Evolutionary conservation across 2,888 invertebrate genomes (phyloP), one percentile per base, ranked within the genome.

Genomic region (Apamea monoglypha): DNA sequence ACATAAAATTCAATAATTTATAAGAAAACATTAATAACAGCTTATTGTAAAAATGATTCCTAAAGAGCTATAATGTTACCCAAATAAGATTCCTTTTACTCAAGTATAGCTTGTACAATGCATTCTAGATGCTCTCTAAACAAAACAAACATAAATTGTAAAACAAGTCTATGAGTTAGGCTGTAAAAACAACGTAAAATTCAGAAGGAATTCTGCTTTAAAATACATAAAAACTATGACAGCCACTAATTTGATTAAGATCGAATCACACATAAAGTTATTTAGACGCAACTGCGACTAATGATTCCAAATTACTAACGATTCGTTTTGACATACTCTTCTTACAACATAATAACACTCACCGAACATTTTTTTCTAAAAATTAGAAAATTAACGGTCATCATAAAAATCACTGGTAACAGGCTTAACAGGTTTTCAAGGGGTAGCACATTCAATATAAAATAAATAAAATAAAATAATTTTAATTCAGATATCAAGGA

Each of bases 311-410:
- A 67, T 84, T 68, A 29, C 53, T 71, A 0, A 77, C 4, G 18
- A 53, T 86, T 56, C 74, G n/a, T 44, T 59, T 59, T 7, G 77
- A 82, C 40, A 82, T 59, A 47, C 40, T 80, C 32, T 21, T 63
- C 18, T 76, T 78, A 77, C 70, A 71, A 25, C 82, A 87, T 1
- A 74, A 76, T 40, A 86, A 40, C 0, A 87, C 82, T 59, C 61
- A 84, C 2, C 44, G 6, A 10, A 68, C 10, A 25, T 78, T 80
- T 74, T 74, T 63, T 74, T 29, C 74, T 47, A 53, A 80, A 87
- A 44, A 84, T 18, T 29, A 80, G 0, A 16, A 84, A 77, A 68
- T 70, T 79, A 8, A 72, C 18, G 14, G 29, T 59, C 29, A 67
- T 53, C n/a, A 87, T 44, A 12, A 78, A 25, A 64, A 66, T 0